Percentiles rank a stretch among this genome's conserved stretches.
Conservation (phyloP, 2,113 vertebrate species). For the Cervus canadensis region DNA sequence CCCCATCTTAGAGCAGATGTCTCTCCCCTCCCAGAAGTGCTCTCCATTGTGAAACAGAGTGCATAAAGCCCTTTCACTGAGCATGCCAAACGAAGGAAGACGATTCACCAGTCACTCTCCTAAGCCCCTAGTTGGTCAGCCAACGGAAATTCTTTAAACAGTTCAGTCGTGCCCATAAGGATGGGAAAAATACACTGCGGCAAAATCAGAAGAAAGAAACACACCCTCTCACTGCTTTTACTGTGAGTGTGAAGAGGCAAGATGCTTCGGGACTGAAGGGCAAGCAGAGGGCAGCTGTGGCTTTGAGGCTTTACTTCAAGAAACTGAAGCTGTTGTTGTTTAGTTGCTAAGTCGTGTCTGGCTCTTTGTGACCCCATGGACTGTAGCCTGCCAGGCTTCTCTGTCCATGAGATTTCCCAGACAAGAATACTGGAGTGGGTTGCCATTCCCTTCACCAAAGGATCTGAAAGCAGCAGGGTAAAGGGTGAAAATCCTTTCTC, state of each 20-base stretch:
- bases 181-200: not conserved
- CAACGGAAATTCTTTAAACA: not conserved
- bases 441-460: not conserved
- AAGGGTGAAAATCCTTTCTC: not conserved
- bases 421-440: not conserved
- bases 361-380: not conserved
- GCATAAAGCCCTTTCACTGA: not conserved
- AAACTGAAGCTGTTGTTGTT: not conserved
- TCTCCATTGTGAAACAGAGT: not conserved
- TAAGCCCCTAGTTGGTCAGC: not conserved
- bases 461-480: not conserved
- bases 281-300: not conserved
- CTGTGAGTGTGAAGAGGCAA: not conserved
- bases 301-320: not conserved
- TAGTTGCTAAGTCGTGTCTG: not conserved
- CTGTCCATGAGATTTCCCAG: not conserved
- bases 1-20: not conserved
- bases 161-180: not conserved
- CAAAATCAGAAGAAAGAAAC: not conserved
- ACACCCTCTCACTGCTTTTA: not conserved
- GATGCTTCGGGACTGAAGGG: rapidly evolving
- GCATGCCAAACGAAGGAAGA: not conserved
- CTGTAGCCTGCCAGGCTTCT: not conserved
- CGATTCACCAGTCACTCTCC: not conserved
- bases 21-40: not conserved